These are phyloP conservation scores for Zingel zingel DNA, from an alignment of 2,113 vertebrate genomes.

Conservation along the genomic window DNA sequence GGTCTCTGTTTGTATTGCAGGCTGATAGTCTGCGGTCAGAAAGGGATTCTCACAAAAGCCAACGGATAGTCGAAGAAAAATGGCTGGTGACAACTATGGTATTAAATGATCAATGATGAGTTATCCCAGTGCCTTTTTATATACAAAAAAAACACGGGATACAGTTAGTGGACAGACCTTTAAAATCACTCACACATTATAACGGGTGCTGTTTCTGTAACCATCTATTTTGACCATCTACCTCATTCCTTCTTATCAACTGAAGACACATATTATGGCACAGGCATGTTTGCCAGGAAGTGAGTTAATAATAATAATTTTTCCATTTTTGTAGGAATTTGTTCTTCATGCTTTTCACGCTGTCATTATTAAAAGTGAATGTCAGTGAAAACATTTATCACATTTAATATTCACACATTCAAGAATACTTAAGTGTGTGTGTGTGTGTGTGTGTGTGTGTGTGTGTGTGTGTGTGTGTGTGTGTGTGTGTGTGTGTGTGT, in stretches of 20 bases:
- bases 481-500: too few species aligned
- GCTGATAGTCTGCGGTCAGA: constrained; percentile 61
- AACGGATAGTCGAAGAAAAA: constrained; percentile 48
- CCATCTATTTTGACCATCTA: background rate
- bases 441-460: too few species aligned
- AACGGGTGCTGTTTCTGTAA: background rate
- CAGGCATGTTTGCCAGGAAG: background rate
- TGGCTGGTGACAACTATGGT: constrained; percentile 60
- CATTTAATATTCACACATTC: constrained; percentile 3
- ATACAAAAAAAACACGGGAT: background rate
- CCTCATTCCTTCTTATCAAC: background rate
- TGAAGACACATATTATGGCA: background rate
- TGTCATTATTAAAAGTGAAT: background rate
- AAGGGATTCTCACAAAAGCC: constrained; percentile 47
- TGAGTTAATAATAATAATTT: background rate
- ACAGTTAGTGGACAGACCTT: background rate
- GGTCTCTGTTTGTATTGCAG: constrained; percentile 67
- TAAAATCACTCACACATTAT: background rate
- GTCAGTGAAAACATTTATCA: background rate
- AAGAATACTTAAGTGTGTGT: too few species aligned
- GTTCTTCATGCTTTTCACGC: background rate
- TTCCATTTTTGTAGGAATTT: background rate
- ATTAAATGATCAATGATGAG: constrained; percentile 70
- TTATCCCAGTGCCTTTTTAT: constrained; percentile 39
- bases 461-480: too few species aligned